phyloP scores from a whole-genome alignment of 2,888 invertebrate genomes.

The Tachystola acroxantha region DNA sequence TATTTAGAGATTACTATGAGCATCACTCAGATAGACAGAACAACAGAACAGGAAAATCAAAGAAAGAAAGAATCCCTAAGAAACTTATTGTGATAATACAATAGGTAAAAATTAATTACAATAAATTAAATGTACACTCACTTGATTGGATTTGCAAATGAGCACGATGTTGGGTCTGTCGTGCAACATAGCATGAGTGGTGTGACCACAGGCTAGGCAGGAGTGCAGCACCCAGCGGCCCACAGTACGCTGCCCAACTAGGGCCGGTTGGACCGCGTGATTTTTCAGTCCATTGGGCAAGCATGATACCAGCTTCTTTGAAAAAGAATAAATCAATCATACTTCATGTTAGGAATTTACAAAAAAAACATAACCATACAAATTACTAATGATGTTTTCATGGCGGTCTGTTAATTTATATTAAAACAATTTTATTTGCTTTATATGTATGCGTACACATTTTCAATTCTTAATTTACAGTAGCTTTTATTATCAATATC shows the following conservation, averaged over 20 bases:
- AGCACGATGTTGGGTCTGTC: slow-evolving; percentile 68
- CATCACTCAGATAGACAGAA: too few species aligned
- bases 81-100: too few species aligned
- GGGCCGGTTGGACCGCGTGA: slow-evolving; percentile 75
- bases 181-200: slow-evolving; percentile 80
- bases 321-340: slow-evolving; percentile 20
- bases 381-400: not conserved
- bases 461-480: too few species aligned
- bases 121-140: not conserved
- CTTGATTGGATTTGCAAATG: slow-evolving; percentile 76
- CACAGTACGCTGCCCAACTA: slow-evolving; percentile 74
- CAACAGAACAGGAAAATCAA: too few species aligned
- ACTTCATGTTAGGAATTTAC: not conserved
- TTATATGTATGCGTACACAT: too few species aligned
- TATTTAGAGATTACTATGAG: too few species aligned
- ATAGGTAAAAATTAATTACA: too few species aligned
- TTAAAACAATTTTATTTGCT: too few species aligned
- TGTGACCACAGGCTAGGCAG: slow-evolving; percentile 81
- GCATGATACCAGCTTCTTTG: slow-evolving; percentile 75
- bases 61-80: too few species aligned
- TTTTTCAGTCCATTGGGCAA: slow-evolving; percentile 66
- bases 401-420: too few species aligned
- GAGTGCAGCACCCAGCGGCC: slow-evolving; percentile 80
- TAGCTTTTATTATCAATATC: too few species aligned
- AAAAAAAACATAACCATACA: not conserved